These are phyloP conservation scores for Salminus brasiliensis DNA, from an alignment of 2,113 vertebrate species.

Conservation along the genomic window DNA sequence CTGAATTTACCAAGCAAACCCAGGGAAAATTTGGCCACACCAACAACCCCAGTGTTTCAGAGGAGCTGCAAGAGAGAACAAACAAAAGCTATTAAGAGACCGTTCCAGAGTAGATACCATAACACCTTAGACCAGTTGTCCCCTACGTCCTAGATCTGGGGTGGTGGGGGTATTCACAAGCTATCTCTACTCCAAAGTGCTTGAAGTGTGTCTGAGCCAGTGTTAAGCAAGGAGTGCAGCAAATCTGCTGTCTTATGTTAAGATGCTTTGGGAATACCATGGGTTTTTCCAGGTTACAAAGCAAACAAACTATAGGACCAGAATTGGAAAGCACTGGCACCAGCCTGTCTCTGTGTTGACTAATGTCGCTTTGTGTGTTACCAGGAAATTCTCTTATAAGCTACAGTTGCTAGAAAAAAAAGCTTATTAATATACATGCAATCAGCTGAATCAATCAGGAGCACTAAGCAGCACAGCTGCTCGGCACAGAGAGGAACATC, in stretches of 20 bases:
- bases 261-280: too few species aligned
- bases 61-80: constrained; percentile 76
- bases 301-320: too few species aligned
- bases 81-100: not conserved
- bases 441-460: constrained; percentile 58
- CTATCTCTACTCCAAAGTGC: too few species aligned
- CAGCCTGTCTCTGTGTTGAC: not conserved
- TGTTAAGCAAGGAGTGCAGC: too few species aligned
- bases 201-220: too few species aligned
- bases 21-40: constrained; percentile 99
- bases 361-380: not conserved
- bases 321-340: not conserved
- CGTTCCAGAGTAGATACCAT: not conserved
- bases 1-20: constrained; percentile 99
- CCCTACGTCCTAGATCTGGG: not conserved
- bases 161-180: not conserved
- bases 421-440: constrained; percentile 45
- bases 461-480: constrained; percentile 53
- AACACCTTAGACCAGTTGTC: not conserved
- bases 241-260: too few species aligned
- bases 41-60: constrained; percentile 94
- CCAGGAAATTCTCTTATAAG: constrained; percentile 1
- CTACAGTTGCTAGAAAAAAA: constrained; percentile 30
- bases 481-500: constrained; percentile 44
- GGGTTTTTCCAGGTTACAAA: too few species aligned